Base-by-base conservation (phyloP, 92 coral and sea anemone species). In the Siderastrea radians region DNA sequence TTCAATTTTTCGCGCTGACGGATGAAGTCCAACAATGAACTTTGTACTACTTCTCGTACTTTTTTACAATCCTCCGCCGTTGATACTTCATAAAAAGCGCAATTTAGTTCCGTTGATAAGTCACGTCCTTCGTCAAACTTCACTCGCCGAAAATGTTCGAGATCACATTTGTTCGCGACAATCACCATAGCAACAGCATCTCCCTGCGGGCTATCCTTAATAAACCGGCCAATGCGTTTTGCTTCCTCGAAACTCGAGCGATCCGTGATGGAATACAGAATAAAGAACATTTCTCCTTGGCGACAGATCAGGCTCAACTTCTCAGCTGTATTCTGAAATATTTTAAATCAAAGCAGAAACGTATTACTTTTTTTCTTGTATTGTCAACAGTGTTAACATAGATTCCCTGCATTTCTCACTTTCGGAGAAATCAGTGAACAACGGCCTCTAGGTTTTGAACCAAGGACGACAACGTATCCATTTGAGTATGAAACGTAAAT, bases 201-300 rank as follows among this genome's bases (percentile, higher is more conserved):
- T 48, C 72, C 80, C 19, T 82, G 57, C 0, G 72, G 49, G 49
- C 87, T 61, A 38, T 74, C 87, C 61, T 84, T 84, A 61, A 84
- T 63, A 8, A 84, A 73, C 8, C 87, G 87, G 12, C 72, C 87
- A 49, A 84, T 84, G 17, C 87, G 79, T 14, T 74, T 59, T 49
- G 87, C 87, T 44, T 84, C 87, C 46, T 84, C 87, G 19, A 84
- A 84, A 65, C 87, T 84, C 16, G 87, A 63, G 13, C 87, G 80
- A 84, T 84, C 87, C 43, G 87, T 84, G 43, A 84, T 84, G 1
- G 87, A 84, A 48, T 84, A 84, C 87, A 84, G 7, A 62, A 84
- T 64, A 54, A 84, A 63, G 62, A 84, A 73, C 77, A 84, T 72
- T 7, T 84, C 87, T 1, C 87, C 87, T 13, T 84, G 87, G 12